These are phyloP conservation scores for Eupithecia pulchellata DNA, from an alignment of 2,888 invertebrate genomes.

Conservation along the genomic window DNA sequence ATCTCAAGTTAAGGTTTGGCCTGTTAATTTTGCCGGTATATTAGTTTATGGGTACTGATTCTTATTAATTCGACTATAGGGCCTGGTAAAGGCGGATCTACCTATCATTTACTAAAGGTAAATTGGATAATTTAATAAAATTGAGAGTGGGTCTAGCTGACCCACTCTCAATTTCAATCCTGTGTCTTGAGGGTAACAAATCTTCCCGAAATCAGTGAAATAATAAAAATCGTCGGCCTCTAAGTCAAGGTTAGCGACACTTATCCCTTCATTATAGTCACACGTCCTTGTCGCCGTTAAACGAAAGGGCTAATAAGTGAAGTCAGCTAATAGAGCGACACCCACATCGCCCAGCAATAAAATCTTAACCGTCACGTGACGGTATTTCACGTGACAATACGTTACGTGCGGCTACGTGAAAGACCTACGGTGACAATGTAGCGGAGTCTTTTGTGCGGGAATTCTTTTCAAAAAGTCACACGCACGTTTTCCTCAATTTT, in stretches of 20 bases:
- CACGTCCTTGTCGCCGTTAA: neutral
- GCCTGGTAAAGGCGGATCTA: no score
- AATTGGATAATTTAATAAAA: no score
- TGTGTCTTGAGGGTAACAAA: no score
- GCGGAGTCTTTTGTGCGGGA: slow-evolving; percentile 1
- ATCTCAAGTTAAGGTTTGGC: neutral
- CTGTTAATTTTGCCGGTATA: no score
- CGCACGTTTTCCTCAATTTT: neutral
- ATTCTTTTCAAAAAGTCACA: slow-evolving; percentile 7
- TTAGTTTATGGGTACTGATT: no score
- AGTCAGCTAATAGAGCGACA: slow-evolving; percentile 39
- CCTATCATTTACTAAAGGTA: no score
- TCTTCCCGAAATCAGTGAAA: no score
- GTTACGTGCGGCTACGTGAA: slow-evolving; percentile 30
- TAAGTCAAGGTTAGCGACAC: neutral
- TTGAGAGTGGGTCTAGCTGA: no score
- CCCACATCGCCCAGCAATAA: slow-evolving; percentile 39
- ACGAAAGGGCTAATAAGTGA: slow-evolving; percentile 21
- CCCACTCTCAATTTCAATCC: no score
- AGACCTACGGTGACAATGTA: slow-evolving; percentile 2
- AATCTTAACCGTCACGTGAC: slow-evolving; percentile 40
- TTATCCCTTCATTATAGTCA: neutral
- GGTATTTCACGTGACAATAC: slow-evolving; percentile 57
- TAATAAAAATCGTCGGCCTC: no score
- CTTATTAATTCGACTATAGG: no score